Evolutionary conservation across 2,113 vertebrate species (phyloP).

Genomic region (Sinosuthora webbiana): DNA sequence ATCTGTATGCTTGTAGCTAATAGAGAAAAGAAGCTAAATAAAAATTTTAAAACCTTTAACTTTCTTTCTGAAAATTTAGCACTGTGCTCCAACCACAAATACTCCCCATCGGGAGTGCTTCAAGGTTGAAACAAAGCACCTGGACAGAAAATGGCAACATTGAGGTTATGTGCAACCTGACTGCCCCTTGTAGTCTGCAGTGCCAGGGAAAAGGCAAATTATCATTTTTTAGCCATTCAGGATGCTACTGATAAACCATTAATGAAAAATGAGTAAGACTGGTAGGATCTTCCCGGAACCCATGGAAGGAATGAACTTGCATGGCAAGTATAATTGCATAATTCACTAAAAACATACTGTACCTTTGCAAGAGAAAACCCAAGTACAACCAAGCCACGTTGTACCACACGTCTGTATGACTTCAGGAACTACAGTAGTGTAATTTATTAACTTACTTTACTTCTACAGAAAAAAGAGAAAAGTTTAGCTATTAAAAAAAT

Average conservation of each 20-base stretch:
- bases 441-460: not conserved
- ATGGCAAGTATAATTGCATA: not conserved
- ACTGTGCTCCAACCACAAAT: not conserved
- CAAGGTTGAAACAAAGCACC: not conserved
- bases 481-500: not conserved
- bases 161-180: not conserved
- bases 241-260: not conserved
- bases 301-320: not conserved
- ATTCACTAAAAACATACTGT: not conserved
- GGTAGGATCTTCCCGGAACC: not conserved
- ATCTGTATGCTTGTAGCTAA: constrained; percentile 85
- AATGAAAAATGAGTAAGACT: not conserved
- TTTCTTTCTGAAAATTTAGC: not conserved
- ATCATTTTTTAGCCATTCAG: not conserved
- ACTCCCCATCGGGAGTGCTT: not conserved
- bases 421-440: not conserved
- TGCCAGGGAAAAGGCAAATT: not conserved
- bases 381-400: not conserved
- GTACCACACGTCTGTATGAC: not conserved
- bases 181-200: not conserved
- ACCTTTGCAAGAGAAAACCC: not conserved
- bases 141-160: not conserved
- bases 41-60: not conserved
- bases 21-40: not conserved
- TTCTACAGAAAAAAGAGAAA: not conserved